Evolutionary conservation across 2,888 invertebrate species (phyloP).

Genomic region (Lochmaea capreae): DNA sequence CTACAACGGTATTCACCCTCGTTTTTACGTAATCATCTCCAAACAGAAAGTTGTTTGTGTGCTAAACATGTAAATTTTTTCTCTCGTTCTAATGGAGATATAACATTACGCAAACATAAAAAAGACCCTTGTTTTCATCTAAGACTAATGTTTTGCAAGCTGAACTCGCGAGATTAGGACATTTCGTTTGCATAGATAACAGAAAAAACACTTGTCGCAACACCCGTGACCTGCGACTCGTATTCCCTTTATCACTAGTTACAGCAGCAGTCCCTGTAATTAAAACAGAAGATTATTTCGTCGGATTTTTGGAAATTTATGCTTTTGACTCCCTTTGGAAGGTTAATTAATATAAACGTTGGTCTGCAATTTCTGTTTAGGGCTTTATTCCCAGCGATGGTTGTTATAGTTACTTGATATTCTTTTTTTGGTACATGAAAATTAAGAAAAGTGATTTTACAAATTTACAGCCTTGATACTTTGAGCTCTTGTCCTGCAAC

Average conservation of each 20-base stretch:
- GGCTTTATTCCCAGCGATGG: no score
- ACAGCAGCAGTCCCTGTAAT: conserved; percentile 54
- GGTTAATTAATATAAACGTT: conserved; percentile 22
- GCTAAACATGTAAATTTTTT: conserved; percentile 46
- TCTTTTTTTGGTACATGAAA: not conserved
- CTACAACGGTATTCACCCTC: conserved; percentile 15
- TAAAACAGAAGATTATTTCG: conserved; percentile 53
- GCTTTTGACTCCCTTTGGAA: conserved; percentile 7
- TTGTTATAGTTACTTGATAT: not conserved
- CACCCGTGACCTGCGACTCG: conserved; percentile 61
- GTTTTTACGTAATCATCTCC: conserved; percentile 35
- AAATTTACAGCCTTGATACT: no score
- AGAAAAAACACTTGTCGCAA: conserved; percentile 65
- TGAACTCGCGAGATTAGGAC: conserved; percentile 61
- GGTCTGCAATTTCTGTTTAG: conserved; percentile 4
- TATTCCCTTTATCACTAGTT: conserved; percentile 58
- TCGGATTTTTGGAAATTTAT: conserved; percentile 40
- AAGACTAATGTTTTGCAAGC: conserved; percentile 54
- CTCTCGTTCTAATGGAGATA: conserved; percentile 46
- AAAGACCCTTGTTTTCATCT: conserved; percentile 49
- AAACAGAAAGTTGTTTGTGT: conserved; percentile 40
- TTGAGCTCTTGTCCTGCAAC: no score
- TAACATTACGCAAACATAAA: conserved; percentile 51
- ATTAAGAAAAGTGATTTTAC: not conserved
- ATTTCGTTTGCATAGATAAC: conserved; percentile 62